Base-by-base conservation (phyloP, 2,113 vertebrate genomes). In the Eulemur macaco region DNA sequence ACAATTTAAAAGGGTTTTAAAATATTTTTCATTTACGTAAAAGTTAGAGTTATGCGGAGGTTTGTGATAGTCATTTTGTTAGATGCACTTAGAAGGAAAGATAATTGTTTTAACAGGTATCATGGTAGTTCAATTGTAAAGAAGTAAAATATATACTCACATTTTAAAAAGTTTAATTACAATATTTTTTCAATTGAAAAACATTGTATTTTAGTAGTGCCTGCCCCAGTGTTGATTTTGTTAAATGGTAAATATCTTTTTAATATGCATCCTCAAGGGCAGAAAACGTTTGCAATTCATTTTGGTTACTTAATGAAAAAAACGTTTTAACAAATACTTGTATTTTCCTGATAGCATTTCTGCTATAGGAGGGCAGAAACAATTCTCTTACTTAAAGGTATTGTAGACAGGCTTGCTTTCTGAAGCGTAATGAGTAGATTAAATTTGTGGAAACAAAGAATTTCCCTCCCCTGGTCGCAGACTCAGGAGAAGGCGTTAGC, bases 11-110 rank as follows among this genome's bases (percentile, higher is more conserved):
- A 50, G 20, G 21, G 8, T 54, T 93, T 90, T 3, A 39, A 94
- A 82, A 69, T 73, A 80, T 27, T 92, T 34, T n/a, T 94, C 83
- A 74, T 74, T 81, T 87, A 63, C 86, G 54, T 27, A 92, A 66
- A 95, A 86, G 23, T 42, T 17, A 58, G 9, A 91, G 20, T 85
- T 87, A 56, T 27, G 7, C 42, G 23, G 39, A 10, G 8, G 8
- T 87, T 95, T 91, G 23, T 68, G 64, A 89, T 58, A 39, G 69
- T 92, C 69, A 39, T 25, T 68, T 39, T 2, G 37, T 77, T 14
- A 25, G 25, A 37, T 29, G 13, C 1, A 63, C 29, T 86, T 69
- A 83, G 63, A 96, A 74, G 80, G 52, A 76, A 85, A 92, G n/a
- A 56, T 89, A 45, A 93, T 69, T 93, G 47, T 17, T 95, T 95